phyloP scores from a whole-genome alignment of 1,140 invertebrate species.

The Calycopis cecrops region DNA sequence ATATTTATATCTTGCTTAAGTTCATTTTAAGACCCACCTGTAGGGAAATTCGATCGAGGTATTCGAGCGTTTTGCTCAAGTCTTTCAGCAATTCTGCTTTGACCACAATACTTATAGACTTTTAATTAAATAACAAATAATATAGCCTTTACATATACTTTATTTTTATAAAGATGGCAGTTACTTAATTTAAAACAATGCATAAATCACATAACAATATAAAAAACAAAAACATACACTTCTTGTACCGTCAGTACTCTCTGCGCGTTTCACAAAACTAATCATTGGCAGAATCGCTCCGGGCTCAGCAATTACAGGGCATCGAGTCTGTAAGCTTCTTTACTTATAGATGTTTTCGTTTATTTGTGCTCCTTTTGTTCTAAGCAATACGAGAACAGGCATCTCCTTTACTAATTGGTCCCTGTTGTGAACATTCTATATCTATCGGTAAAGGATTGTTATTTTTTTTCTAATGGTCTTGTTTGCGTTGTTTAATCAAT shows the following conservation, averaged over 20 bases:
- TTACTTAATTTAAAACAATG: no score
- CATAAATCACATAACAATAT: no score
- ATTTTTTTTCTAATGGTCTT: slow-evolving; percentile 25
- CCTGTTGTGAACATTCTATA: slow-evolving; percentile 11
- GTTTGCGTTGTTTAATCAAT: slow-evolving; percentile 16
- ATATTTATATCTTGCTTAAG: no score
- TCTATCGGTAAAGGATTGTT: slow-evolving; percentile 29
- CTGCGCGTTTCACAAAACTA: slow-evolving; percentile 9
- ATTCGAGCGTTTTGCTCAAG: no score
- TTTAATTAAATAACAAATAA: no score
- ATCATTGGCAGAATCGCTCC: slow-evolving; percentile 31
- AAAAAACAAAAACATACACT: no score
- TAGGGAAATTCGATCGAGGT: no score
- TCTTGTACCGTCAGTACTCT: not conserved
- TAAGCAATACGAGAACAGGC: slow-evolving; percentile 35
- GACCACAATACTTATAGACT: no score
- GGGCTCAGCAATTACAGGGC: slow-evolving; percentile 44
- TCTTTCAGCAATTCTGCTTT: no score
- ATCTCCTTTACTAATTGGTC: slow-evolving; percentile 51
- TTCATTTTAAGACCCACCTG: no score
- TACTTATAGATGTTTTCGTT: slow-evolving; percentile 46
- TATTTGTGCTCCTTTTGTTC: slow-evolving; percentile 47
- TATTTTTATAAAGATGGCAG: no score
- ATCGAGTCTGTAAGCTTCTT: slow-evolving; percentile 37
- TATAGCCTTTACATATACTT: no score